Base-by-base conservation (phyloP, 2,113 vertebrate genomes). In the Lampris incognitus region DNA sequence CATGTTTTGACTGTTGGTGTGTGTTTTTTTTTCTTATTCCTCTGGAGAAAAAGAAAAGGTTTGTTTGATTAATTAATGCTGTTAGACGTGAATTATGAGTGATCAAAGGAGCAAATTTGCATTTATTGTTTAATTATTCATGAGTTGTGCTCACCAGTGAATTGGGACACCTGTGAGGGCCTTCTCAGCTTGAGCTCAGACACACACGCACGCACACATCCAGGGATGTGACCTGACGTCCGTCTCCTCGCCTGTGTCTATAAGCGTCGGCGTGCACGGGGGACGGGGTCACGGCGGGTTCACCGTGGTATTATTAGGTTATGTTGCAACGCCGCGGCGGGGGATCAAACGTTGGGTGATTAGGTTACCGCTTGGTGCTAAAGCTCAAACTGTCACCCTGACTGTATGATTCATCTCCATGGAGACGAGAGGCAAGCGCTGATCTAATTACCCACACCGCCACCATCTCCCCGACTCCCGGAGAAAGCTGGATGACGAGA, bases 1-100 rank as follows among this genome's bases (percentile, higher is more conserved):
- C 79, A 40, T 7, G 8, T 59, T 77, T 50, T 82, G 56, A 72
- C 72, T 86, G 82, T 78, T 79, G 58, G 48, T 55, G 72, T 1
- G 44, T 49, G 56, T 52, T 24, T 66, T 39, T 54, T 52, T 56
- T 64, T n/a, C n/a, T 71, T 76, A 55, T 84, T 89, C 88, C 85
- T 66, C 59, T 49, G 82, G 73, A 85, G 57, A 88, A 88, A 89
- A 89, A 93, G 87, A 88, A 92, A 92, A 90, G 88, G 89, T 93
- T 92, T 93, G 92, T 92, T 93, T 92, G 86, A 91, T 93, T 92
- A 93, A 92, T 93, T 92, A 93, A 92, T 92, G 88, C 89, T 90
- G 88, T 92, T 91, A 92, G 87, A 92, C 90, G 77, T 84, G 81
- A 91, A 91, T 87, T 87, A 85, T 81, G 88, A 91, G 89, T 91